Evolutionary conservation across 2,888 invertebrate species (phyloP).

Genomic region (Andrena bicolor): DNA sequence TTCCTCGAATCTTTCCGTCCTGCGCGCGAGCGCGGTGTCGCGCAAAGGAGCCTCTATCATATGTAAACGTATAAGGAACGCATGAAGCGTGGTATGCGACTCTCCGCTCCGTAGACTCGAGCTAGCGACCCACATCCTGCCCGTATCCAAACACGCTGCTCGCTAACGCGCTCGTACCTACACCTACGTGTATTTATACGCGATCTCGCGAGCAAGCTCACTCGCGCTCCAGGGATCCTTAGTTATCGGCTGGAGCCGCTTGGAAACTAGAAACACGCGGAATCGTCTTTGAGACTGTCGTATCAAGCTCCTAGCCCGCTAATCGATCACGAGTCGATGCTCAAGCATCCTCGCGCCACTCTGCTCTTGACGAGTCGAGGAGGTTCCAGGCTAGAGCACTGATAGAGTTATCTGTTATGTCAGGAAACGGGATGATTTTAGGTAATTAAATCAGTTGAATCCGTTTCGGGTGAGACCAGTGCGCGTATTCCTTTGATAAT

Average conservation of each 20-base stretch:
- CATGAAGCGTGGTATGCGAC: slow-evolving; percentile 71
- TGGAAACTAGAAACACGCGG: no score
- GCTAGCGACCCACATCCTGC: slow-evolving; percentile 80
- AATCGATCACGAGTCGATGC: no score
- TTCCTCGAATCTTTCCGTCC: slow-evolving; percentile 38
- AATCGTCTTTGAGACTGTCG: no score
- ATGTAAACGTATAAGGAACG: slow-evolving; percentile 73
- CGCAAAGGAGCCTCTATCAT: slow-evolving; percentile 68
- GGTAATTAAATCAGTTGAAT: no score
- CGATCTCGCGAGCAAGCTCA: slow-evolving; percentile 12
- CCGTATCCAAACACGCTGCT: slow-evolving; percentile 72
- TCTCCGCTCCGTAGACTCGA: slow-evolving; percentile 74
- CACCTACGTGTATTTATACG: slow-evolving; percentile 40
- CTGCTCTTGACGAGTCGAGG: no score
- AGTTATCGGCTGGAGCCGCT: background rate
- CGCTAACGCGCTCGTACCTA: slow-evolving; percentile 45
- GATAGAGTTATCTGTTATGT: no score
- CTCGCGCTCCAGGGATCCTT: slow-evolving; percentile 2
- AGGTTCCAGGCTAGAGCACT: no score
- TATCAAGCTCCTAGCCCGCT: no score
- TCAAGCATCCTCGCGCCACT: no score
- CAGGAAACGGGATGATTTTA: no score
- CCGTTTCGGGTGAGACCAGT: no score
- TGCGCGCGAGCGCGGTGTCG: slow-evolving; percentile 56
- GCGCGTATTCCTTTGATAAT: no score